phyloP scores from a whole-genome alignment of 2,888 invertebrate genomes.

The Metellina segmentata region DNA sequence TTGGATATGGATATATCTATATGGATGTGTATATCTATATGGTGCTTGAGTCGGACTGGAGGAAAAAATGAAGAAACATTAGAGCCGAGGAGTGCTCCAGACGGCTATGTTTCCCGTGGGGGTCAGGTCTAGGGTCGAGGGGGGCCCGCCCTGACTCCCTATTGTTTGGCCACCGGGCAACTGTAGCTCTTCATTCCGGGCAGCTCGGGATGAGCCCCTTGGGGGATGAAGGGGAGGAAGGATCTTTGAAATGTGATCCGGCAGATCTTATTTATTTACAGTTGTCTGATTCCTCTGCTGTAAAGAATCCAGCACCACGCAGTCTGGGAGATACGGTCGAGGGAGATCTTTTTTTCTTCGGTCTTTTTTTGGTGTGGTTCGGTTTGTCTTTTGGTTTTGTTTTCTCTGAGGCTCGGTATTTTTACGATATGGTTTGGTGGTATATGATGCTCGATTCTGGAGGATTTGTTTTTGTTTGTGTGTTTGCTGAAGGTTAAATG shows the following conservation, averaged over 20 bases:
- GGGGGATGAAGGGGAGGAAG: conserved; percentile 1
- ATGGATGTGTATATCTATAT: conserved; percentile 41
- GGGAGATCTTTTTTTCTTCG: not conserved
- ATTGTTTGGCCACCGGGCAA: conserved; percentile 70
- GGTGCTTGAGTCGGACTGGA: not conserved
- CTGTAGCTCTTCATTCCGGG: conserved; percentile 68
- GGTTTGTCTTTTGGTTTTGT: not conserved
- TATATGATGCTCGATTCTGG: not conserved
- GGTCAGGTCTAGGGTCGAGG: conserved; percentile 28
- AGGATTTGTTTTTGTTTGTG: too few species aligned
- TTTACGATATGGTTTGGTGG: not conserved
- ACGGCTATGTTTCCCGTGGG: conserved; percentile 57
- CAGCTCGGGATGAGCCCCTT: conserved; percentile 43
- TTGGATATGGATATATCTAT: not conserved
- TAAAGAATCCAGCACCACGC: conserved; percentile 3
- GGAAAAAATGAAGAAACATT: conserved; percentile 61
- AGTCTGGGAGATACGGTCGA: not conserved
- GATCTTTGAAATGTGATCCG: conserved; percentile 70
- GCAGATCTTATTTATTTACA: conserved; percentile 62
- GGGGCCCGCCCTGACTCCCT: conserved; percentile 49
- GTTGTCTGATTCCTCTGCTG: conserved; percentile 3
- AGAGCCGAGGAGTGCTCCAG: conserved; percentile 46
- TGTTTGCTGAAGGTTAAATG: too few species aligned
- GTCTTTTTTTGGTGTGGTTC: conserved; percentile 8
- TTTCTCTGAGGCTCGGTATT: not conserved